These are phyloP conservation scores for Thalassoma bifasciatum DNA, from an alignment of 2,113 vertebrate species.

Conservation along the genomic window DNA sequence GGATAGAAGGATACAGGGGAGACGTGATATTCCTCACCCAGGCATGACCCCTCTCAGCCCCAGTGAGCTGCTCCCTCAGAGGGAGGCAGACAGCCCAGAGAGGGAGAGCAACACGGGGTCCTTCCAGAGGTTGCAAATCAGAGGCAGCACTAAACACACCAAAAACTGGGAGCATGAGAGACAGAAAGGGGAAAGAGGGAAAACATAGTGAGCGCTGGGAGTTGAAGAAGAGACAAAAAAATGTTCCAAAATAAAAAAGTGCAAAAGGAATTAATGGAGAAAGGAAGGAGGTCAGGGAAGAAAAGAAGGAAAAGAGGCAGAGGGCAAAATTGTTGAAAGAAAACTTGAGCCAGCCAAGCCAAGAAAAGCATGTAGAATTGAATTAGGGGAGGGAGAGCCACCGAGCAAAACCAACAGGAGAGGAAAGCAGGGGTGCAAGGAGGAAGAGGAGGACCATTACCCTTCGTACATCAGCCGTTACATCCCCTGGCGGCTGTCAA, in stretches of 20 bases:
- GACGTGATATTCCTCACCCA: conserved; percentile 83
- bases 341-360: conserved; percentile 55
- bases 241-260: conserved; percentile 30
- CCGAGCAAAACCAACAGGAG: conserved; percentile 48
- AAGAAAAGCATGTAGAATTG: conserved; percentile 82
- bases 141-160: conserved; percentile 67
- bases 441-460: conserved; percentile 75
- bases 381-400: conserved; percentile 75
- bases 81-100: conserved; percentile 60
- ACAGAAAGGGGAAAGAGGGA: conserved; percentile 29
- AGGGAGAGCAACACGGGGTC: conserved; percentile 60
- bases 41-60: conserved; percentile 77
- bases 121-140: conserved; percentile 81
- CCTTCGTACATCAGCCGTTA: conserved; percentile 71
- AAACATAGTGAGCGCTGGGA: conserved; percentile 26
- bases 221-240: conserved; percentile 30
- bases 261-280: conserved; percentile 57
- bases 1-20: conserved; percentile 53
- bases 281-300: conserved; percentile 28
- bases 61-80: conserved; percentile 68
- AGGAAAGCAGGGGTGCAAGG: conserved; percentile 60
- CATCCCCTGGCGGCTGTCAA: conserved; percentile 52
- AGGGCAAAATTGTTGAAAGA: conserved; percentile 50
- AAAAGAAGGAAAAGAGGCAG: conserved; percentile 36
- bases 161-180: conserved; percentile 49